These are phyloP conservation scores for Oxycera nigricornis DNA, from an alignment of 2,888 invertebrate species.

Conservation along the genomic window DNA sequence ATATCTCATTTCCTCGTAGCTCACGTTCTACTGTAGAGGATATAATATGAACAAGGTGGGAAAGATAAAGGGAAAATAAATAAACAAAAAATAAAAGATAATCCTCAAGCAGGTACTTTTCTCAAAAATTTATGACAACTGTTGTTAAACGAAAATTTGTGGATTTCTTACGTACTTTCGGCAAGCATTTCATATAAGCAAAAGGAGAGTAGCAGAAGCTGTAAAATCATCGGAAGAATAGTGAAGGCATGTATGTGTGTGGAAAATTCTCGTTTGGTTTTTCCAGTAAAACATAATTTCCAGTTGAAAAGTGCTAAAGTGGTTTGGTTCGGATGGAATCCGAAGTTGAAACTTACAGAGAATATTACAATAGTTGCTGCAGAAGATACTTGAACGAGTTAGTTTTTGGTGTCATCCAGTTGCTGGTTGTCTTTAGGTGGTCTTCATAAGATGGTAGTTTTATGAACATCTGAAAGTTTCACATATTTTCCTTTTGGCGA, in stretches of 20 bases:
- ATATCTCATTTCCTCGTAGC: neutral
- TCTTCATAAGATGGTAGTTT: too few relatives aligned
- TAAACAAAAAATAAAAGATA: neutral
- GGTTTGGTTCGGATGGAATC: neutral
- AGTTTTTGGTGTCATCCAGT: too few relatives aligned
- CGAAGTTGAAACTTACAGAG: neutral
- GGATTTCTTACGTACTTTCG: conserved; percentile 17
- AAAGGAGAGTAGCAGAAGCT: neutral
- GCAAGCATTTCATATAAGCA: neutral
- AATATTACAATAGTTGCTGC: too few relatives aligned
- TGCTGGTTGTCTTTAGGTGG: too few relatives aligned
- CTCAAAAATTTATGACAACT: conserved; percentile 23
- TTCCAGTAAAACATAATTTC: neutral
- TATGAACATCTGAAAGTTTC: too few relatives aligned
- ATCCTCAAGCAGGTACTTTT: neutral
- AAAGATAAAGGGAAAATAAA: neutral
- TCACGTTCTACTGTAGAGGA: neutral
- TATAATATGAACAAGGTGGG: neutral
- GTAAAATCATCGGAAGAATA: neutral
- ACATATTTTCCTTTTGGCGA: too few relatives aligned
- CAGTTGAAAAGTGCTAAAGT: conserved; percentile 1
- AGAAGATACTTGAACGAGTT: too few relatives aligned
- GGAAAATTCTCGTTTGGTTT: neutral
- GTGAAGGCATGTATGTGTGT: neutral
- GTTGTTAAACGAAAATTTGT: conserved; percentile 29